Percentiles rank a stretch among this genome's conserved stretches.
phyloP scores from a whole-genome alignment of 1,140 invertebrate species.

The Bombus picipes region DNA sequence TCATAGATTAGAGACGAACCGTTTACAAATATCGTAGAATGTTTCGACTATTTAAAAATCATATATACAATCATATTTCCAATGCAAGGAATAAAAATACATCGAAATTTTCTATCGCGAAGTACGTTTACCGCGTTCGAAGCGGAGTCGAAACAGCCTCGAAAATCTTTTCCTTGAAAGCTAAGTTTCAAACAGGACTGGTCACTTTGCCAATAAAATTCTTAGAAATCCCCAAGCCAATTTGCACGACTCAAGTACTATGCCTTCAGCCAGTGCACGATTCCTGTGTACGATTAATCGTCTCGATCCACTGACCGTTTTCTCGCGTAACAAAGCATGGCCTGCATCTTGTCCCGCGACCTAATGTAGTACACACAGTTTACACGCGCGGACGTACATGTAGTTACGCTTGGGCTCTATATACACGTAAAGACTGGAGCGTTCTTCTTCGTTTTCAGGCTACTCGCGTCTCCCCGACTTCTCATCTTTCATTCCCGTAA shows the following conservation, averaged over 20 bases:
- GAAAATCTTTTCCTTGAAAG: background rate
- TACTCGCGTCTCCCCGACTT: background rate
- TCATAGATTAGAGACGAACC: too few species aligned
- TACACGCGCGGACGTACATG: constrained; percentile 28
- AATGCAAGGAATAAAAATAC: background rate
- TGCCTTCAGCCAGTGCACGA: background rate
- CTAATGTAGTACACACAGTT: constrained; percentile 53
- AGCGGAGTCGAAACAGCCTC: background rate
- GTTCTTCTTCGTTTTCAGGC: background rate
- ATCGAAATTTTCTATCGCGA: too few species aligned
- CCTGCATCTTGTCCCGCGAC: constrained; percentile 54
- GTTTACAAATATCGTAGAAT: too few species aligned
- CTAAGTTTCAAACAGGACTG: background rate
- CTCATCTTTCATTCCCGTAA: background rate
- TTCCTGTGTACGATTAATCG: constrained; percentile 43
- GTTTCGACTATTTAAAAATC: too few species aligned
- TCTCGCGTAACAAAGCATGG: background rate
- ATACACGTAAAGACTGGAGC: constrained; percentile 43
- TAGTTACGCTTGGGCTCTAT: constrained; percentile 32
- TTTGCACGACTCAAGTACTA: constrained; percentile 42
- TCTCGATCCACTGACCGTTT: constrained; percentile 28
- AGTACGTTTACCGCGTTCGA: too few species aligned
- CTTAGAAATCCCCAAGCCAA: constrained; percentile 12
- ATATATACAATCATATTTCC: too few species aligned
- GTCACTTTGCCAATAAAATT: background rate